Base-by-base conservation (phyloP, 2,113 vertebrate genomes). In the Ophthalmolycus amberensis region DNA sequence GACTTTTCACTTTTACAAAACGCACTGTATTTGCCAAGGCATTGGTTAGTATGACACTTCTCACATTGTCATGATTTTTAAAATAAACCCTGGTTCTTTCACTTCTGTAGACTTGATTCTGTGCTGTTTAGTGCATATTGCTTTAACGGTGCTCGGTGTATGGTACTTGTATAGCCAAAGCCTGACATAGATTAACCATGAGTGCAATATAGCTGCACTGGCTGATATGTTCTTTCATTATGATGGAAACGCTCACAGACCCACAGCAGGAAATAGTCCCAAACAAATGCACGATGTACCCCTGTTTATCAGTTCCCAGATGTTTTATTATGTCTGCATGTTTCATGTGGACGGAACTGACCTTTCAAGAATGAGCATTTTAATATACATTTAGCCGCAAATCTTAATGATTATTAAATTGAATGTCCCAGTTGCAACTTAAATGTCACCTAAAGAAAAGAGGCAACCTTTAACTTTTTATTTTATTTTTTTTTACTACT, bases 61-160 rank as follows among this genome's bases (percentile, higher is more conserved):
- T 64, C 70, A 74, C 38, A 14, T 50, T 70, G 76, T 27, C 37
- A 16, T 87, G 71, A 15, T 59, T 81, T 85, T 87, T 85, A 37
- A 84, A 93, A 91, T 92, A 93, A 92, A 94, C 65, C 63, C 62
- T 77, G 69, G 37, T 92, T 88, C 75, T 72, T 89, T 81, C 65
- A 59, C 67, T 82, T 92, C 75, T 85, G 15, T 77, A 63, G 58
- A n/a, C 34, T 62, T 1, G 14, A 56, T 71, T 76, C 27, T 71
- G 44, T 84, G 15, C 54, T 79, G 14, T 62, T 71, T 25, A 25
- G 38, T 73, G 16, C 8, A 14, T 40, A 27, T 62, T 15, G 27
- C 16, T 9, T 12, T 22, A 18, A 32, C 25, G 6, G 59, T n/a
- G 46, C 44, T 50, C 16, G 4, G 22, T 38, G 15, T 6, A 25